Evolutionary conservation across 2,797 vertebrate species (phyloP), one percentile per base, ranked within the genome.

Genomic region (Manis crassicaudata): DNA sequence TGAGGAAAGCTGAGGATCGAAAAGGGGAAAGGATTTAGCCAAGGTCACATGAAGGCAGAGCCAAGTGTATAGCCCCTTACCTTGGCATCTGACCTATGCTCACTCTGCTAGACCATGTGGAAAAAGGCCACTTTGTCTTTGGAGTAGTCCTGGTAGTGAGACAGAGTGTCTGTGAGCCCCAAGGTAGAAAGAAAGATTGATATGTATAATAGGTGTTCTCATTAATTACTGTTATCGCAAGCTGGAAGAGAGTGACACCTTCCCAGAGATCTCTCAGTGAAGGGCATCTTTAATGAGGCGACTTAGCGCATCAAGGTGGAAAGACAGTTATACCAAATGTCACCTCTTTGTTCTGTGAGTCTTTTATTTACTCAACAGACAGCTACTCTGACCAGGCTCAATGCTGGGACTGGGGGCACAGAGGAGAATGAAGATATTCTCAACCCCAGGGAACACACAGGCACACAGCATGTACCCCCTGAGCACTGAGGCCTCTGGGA

Each of bases 181-280:
- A 65, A 11, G 25, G 56, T 70, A 85, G 77, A 83, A 79, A 81
- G 50, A 81, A 16, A 73, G 67, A 62, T 62, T 77, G 65, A 43
- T 73, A 90, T 77, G 95, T 63, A n/a, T 56, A 65, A n/a, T 54
- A 81, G 35, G 10, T 18, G 12, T 88, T 58, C 63, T 56, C 40
- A 70, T 84, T 75, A 87, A 77, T 96, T 91, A 96, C 91, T 68
- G 13, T 92, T 79, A 72, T 4, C 35, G 11, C 70, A 90, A 89
- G 58, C 76, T 27, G 0, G 0, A 86, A 68, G 62, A 94, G 40
- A 83, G 50, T n/a, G 37, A 58, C 75, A 67, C 29, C 62, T 91
- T 95, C 67, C 85, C 46, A 80, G 60, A 95, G 82, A 29, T 82
- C 58, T 72, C 60, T 54, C 14, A 25, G 58, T 17, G 32, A 92